phyloP scores from a whole-genome alignment of 2,797 vertebrate species.

The Benthosema pterotum region DNA sequence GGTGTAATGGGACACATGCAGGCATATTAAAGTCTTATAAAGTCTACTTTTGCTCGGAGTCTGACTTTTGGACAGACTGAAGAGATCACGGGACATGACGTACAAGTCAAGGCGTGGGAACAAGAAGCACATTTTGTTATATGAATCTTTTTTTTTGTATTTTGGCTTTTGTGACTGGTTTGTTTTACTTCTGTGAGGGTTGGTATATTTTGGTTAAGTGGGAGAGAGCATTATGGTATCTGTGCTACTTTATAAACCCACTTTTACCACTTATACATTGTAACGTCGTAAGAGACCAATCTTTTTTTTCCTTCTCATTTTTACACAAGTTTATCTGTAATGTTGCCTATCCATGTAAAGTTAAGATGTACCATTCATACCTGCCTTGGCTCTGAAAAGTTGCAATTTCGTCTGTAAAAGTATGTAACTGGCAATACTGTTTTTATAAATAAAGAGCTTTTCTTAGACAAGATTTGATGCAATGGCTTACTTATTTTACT shows the following conservation, averaged over 20 bases:
- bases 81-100: slow-evolving; percentile 31
- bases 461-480: slow-evolving; percentile 66
- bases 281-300: slow-evolving; percentile 74
- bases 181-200: slow-evolving; percentile 42
- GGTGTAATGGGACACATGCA: not conserved
- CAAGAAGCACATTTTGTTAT: slow-evolving; percentile 73
- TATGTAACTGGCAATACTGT: slow-evolving; percentile 84
- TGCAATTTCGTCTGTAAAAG: slow-evolving; percentile 79
- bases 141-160: slow-evolving; percentile 28
- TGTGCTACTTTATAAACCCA: slow-evolving; percentile 71
- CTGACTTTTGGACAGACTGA: slow-evolving; percentile 39
- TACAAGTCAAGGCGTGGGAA: slow-evolving; percentile 37
- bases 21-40: not conserved
- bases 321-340: slow-evolving; percentile 73
- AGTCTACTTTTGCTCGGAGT: not conserved
- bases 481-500: not conserved
- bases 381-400: slow-evolving; percentile 83
- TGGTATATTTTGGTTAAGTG: slow-evolving; percentile 61
- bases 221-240: slow-evolving; percentile 77
- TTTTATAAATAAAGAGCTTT: slow-evolving; percentile 85
- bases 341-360: slow-evolving; percentile 78
- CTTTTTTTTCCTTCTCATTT: slow-evolving; percentile 51
- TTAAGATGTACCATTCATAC: slow-evolving; percentile 77
- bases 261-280: slow-evolving; percentile 71
- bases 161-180: slow-evolving; percentile 55